These are phyloP conservation scores for Butorides virescens DNA, from an alignment of 2,113 vertebrate genomes.

Conservation along the genomic window DNA sequence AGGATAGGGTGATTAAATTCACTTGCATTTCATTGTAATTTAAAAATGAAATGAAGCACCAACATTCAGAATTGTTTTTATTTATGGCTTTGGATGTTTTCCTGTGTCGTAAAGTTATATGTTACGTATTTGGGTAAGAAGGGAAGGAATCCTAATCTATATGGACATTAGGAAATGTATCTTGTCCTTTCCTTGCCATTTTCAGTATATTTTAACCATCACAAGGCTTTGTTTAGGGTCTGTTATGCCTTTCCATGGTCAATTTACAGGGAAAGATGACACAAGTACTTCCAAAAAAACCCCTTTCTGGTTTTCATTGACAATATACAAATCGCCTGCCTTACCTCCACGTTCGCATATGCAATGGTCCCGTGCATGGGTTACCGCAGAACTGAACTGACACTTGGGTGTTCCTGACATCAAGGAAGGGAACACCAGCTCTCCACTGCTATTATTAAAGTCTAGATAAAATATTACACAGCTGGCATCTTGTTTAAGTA, in stretches of 20 bases:
- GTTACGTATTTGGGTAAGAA: not conserved
- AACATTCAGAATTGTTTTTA: not conserved
- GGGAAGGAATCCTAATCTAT: not conserved
- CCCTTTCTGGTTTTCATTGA: not conserved
- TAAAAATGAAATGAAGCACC: not conserved
- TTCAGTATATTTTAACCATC: not conserved
- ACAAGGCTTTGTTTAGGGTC: not conserved
- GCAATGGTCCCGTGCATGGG: fast-evolving
- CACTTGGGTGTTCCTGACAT: not conserved
- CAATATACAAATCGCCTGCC: not conserved
- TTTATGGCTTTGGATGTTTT: not conserved
- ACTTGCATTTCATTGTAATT: not conserved
- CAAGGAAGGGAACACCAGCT: not conserved
- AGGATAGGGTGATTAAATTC: not conserved
- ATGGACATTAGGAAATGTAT: not conserved
- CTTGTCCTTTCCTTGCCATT: not conserved
- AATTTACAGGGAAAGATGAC: not conserved
- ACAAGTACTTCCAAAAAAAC: not conserved
- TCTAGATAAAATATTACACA: not conserved
- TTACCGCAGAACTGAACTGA: not conserved
- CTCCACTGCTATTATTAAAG: not conserved
- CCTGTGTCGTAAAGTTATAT: not conserved
- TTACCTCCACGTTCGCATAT: fast-evolving
- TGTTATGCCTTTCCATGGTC: not conserved
- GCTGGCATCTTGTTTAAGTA: not conserved